These are phyloP conservation scores for Tetragonula clypearis DNA, from an alignment of 1,140 invertebrate species.

Conservation along the genomic window DNA sequence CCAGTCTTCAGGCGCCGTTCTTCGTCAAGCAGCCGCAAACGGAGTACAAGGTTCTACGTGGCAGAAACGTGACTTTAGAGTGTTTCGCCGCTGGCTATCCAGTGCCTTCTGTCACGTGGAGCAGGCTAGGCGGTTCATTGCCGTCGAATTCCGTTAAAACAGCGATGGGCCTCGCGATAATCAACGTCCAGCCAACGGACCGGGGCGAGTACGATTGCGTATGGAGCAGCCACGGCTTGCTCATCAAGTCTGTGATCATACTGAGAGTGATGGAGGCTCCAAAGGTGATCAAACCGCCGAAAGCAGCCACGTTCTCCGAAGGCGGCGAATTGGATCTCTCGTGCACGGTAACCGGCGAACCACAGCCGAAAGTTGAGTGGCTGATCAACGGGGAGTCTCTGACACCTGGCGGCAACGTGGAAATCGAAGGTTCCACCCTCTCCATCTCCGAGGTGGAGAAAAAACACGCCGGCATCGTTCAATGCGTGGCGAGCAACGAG, in stretches of 20 bases:
- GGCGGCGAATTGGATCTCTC: conserved; percentile 85
- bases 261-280: conserved; percentile 84
- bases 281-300: conserved; percentile 83
- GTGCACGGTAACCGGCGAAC: conserved; percentile 87
- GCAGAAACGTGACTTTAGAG: conserved; percentile 82
- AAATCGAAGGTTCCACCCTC: conserved; percentile 83
- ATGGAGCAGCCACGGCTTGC: conserved; percentile 74
- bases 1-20: conserved; percentile 60
- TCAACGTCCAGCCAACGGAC: conserved; percentile 73
- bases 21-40: conserved; percentile 77
- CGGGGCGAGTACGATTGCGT: conserved; percentile 79
- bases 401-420: conserved; percentile 81
- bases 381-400: conserved; percentile 89
- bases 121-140: conserved; percentile 78
- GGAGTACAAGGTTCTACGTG: conserved; percentile 75
- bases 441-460: conserved; percentile 88
- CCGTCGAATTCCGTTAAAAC: conserved; percentile 71
- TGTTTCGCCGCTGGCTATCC: conserved; percentile 86
- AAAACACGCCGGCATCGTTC: conserved; percentile 92
- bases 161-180: conserved; percentile 71
- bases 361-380: conserved; percentile 90
- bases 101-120: conserved; percentile 84
- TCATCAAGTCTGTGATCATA: conserved; percentile 76
- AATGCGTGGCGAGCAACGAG: conserved; percentile 93
- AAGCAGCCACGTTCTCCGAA: conserved; percentile 84